Evolutionary conservation across 2,113 vertebrate species (phyloP), one percentile per base, ranked within the genome.

Genomic region (Ifrita kowaldi): DNA sequence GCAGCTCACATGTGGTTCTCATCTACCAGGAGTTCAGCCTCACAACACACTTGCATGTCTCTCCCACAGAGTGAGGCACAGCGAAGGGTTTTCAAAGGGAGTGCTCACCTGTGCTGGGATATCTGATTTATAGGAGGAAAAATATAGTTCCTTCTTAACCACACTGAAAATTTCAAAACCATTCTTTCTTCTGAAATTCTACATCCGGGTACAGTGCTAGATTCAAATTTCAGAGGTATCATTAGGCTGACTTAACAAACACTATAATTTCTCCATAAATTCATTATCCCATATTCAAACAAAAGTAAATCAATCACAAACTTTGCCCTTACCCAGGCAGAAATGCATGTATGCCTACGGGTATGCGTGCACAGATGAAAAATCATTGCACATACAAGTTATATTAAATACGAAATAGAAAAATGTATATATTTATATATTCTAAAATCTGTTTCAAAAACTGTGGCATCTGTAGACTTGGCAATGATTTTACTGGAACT

Each of bases 401-500:
- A 89, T 80, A 93, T 93, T 95, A 81, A 92, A 97, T 96, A 89
- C 15, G 86, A 93, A 84, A 77, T 84, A 94, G 64, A 44, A 80
- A 94, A 95, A 93, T 75, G 60, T 90, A 70, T 96, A 75, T 97
- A 95, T 96, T 96, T 96, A 84, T 92, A 89, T 57, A 42, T 84
- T 68, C 86, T 89, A 82, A 96, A 95, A 93, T 95, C 95, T 96
- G 93, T 96, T 97, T 95, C 92, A 91, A 83, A 81, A 94, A 94
- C 53, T 50, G 73, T 89, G 68, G 83, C 96, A 96, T 96, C 92
- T 96, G 96, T 82, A 84, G 83, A 50, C 73, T 97, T 97, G 95
- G 92, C 96, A 93, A 21, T 78, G 80, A 78, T 78, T 89, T 96
- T 71, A 53, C 56, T 86, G 52, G 41, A 81, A 49, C n/a, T 84